Base-by-base conservation (phyloP, 1,140 invertebrate genomes). In the Caenorhabditis inopinata region DNA sequence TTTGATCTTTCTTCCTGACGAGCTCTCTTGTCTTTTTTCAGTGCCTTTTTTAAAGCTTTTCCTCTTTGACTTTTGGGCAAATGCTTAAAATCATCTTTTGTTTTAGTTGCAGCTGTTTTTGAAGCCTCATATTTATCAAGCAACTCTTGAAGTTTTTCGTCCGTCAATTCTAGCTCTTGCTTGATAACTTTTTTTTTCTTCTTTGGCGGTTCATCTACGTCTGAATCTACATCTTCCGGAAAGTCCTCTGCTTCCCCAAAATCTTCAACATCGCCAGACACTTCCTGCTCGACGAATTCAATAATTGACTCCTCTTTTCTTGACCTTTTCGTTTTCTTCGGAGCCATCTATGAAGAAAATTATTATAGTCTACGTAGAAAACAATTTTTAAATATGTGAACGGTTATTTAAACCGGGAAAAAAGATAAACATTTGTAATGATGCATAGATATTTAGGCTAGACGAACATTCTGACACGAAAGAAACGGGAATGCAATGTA, bases 1-100 rank as follows among this genome's bases (percentile, higher is more conserved):
- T 87, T 85, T 1, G 83, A 78, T 25, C 88, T 81, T 38, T 81
- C 80, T 27, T 87, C 80, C 42, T 88, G 84, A n/a, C 88, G 80
- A 49, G 85, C 82, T 51, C 85, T 45, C 78, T 89, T 89, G 23
- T 68, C 83, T 25, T 78, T 78, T n/a, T 38, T 62, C 51, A 78
- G 38, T 0, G 76, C 49, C 42, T 25, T 58, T 62, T 68, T 58
- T 14, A 78, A 25, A 0, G 76, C 76, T 47, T 78, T 78, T 78
- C 76, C 76, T 7, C 76, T n/a, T 25, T 78, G 49, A n/a, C 53
- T 51, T 47, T 78, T 78, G 1, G 49, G 76, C 51, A 78, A 21
- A 27, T 78, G 76, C 21, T 58, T 78, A 29, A 78, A 78, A 14
- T 78, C 76, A n/a, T 78, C 76, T 25, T 42, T 58, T 16, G 38